Base-by-base conservation (phyloP, 2,888 invertebrate species). In the Cephonodes hylas region DNA sequence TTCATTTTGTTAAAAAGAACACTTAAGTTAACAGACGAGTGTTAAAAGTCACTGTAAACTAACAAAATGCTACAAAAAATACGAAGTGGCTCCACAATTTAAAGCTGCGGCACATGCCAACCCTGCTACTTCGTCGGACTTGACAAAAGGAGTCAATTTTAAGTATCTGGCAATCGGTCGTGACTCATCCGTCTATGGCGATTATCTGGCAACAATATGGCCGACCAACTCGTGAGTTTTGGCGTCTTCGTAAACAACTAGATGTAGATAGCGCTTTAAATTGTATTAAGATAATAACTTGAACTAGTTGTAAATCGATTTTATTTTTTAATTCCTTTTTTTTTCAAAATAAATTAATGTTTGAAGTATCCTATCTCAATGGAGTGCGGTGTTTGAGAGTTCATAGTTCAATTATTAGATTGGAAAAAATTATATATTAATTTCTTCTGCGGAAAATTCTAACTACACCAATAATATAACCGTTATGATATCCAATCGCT, bases 91-190 rank as follows among this genome's bases (percentile, higher is more conserved):
- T 13, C 13, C 13, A 34, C 13, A 7, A 34, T 44, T 44, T 18
- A 13, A n/a, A 13, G n/a, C 22, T n/a, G 22, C 15, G 8, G 25
- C 10, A 18, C 45, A 23, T 53, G 42, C 18, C 53, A 60, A 18
- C 60, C 60, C 60, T 60, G 27, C 25, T 15, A 20, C 67, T 73
- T 48, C 25, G 61, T 44, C 77, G 77, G 80, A 81, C 81, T 84
- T 87, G 88, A 88, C 89, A 89, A 90, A 89, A 85, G 84, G 80
- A 84, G 79, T 78, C 81, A 76, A 86, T 85, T 85, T 80, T 76
- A 83, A 82, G 74, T 85, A 86, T 88, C 89, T 83, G 69, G 70
- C 75, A 75, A 86, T 85, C 83, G 81, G 63, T 86, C 89, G 89
- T 91, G 90, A 89, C 81, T 89, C 88, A 85, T 85, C 86, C 80